Evolutionary conservation across 2,888 invertebrate genomes (phyloP).

Genomic region (Fragum sueziense): DNA sequence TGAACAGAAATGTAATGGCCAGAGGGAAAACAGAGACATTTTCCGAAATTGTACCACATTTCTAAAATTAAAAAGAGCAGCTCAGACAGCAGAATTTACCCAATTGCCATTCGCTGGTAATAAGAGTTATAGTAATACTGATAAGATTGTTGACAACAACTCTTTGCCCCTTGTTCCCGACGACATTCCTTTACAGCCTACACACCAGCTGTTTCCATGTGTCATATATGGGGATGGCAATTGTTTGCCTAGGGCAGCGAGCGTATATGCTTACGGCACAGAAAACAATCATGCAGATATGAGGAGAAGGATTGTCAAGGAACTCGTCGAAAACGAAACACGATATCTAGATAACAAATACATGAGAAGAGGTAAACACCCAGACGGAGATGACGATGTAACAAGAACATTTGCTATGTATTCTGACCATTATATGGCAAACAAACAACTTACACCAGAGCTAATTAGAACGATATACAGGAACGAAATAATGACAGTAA

Average conservation of each 20-base stretch:
- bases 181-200: slow-evolving; percentile 14
- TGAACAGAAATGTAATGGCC: not conserved
- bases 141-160: slow-evolving; percentile 7
- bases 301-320: slow-evolving; percentile 20
- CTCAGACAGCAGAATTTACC: not conserved
- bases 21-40: not conserved
- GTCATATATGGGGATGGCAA: slow-evolving; percentile 22
- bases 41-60: slow-evolving; percentile 6
- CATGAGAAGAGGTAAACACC: slow-evolving; percentile 11
- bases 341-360: slow-evolving; percentile 12
- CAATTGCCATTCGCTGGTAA: not conserved
- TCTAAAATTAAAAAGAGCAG: not conserved
- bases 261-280: slow-evolving; percentile 24
- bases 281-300: slow-evolving; percentile 15
- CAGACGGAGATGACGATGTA: slow-evolving; percentile 11
- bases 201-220: slow-evolving; percentile 6
- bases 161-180: not conserved
- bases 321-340: slow-evolving; percentile 16
- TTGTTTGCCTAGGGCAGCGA: slow-evolving; percentile 23
- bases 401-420: slow-evolving; percentile 16
- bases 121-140: slow-evolving; percentile 21
- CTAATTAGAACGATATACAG: not conserved
- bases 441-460: not conserved
- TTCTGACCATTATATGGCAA: slow-evolving; percentile 1
- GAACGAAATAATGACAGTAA: not conserved